These are phyloP conservation scores for Catharus minimus DNA, from an alignment of 2,113 vertebrate genomes.

Conservation along the genomic window DNA sequence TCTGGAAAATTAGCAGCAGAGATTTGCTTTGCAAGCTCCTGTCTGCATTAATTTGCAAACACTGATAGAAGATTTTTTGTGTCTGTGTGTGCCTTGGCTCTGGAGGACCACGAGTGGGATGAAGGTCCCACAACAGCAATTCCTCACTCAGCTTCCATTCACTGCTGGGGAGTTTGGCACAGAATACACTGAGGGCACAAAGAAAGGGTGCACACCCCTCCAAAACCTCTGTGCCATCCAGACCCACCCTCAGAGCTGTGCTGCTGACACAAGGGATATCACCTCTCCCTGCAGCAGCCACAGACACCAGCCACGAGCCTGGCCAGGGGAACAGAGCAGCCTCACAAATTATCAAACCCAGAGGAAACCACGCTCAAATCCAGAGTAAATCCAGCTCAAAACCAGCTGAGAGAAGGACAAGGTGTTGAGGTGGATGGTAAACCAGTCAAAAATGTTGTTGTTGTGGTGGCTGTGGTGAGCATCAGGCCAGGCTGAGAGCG, in stretches of 20 bases:
- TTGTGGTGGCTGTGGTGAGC: background rate
- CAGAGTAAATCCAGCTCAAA: background rate
- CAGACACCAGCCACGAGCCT: background rate
- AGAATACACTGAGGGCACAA: background rate
- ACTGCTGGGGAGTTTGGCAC: background rate
- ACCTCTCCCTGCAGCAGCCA: background rate
- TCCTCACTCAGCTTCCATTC: background rate
- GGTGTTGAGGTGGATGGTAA: background rate
- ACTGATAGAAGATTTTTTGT: accelerated
- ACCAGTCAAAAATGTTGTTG: background rate
- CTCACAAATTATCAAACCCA: background rate
- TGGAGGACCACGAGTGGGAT: accelerated
- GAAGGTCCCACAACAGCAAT: background rate
- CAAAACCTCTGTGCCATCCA: background rate
- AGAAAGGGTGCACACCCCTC: background rate
- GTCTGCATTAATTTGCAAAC: background rate
- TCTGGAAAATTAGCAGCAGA: background rate
- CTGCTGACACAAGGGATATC: background rate
- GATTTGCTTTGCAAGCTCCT: background rate
- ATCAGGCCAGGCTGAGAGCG: background rate
- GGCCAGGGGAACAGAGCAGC: background rate
- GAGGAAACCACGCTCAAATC: background rate
- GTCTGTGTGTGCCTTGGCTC: background rate
- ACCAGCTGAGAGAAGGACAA: background rate
- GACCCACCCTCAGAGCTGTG: background rate